These are phyloP conservation scores for Andrena fulva DNA, from an alignment of 2,888 invertebrate species.

Conservation along the genomic window DNA sequence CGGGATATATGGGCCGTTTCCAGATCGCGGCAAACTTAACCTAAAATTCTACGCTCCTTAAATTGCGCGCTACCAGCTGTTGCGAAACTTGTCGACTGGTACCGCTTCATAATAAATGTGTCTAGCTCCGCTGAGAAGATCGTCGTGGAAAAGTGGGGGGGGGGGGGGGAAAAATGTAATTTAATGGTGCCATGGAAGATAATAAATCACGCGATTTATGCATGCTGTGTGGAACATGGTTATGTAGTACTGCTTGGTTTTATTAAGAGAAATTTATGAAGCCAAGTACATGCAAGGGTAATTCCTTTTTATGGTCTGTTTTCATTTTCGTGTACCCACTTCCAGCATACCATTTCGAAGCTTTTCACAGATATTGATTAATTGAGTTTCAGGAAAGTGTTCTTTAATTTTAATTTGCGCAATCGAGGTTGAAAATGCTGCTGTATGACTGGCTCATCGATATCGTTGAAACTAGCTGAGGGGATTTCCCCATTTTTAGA, in stretches of 20 bases:
- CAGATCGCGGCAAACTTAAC: conserved; percentile 35
- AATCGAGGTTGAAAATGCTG: too few species aligned
- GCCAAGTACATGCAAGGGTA: neutral
- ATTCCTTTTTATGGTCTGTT: conserved; percentile 3
- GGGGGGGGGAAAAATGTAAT: conserved; percentile 7
- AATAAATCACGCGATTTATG: conserved; percentile 27
- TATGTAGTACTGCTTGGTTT: conserved; percentile 14
- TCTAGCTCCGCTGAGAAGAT: conserved; percentile 16
- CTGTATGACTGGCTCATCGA: too few species aligned
- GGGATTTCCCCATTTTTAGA: too few species aligned
- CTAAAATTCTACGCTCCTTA: conserved; percentile 51
- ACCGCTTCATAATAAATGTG: conserved; percentile 25
- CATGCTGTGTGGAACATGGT: neutral
- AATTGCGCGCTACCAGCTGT: conserved; percentile 37
- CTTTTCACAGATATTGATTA: conserved; percentile 1
- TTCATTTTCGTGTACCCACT: neutral
- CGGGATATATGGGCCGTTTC: neutral
- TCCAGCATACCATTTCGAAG: neutral
- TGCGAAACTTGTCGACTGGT: conserved; percentile 24
- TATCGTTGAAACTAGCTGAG: too few species aligned
- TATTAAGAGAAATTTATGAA: conserved; percentile 14
- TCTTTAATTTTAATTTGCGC: too few species aligned
- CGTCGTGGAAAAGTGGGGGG: conserved; percentile 6
- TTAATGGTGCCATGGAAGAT: neutral
- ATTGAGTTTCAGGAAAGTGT: neutral